These are phyloP conservation scores for Pediacus dermestoides DNA, from an alignment of 2,888 invertebrate species.

Conservation along the genomic window DNA sequence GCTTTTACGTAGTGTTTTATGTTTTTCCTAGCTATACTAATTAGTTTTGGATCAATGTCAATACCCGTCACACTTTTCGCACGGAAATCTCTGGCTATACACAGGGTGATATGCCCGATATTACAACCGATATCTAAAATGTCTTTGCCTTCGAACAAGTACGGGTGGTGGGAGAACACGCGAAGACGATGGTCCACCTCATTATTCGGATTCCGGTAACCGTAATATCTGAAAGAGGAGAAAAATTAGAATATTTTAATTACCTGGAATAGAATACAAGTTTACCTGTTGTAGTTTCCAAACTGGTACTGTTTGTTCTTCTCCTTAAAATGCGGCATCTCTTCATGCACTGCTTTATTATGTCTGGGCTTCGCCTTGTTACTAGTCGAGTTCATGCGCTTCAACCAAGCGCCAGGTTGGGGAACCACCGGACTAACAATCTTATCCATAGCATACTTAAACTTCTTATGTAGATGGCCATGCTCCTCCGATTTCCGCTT, in stretches of 20 bases:
- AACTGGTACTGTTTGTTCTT: slow-evolving; percentile 82
- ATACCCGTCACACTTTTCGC: slow-evolving; percentile 87
- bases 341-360: slow-evolving; percentile 48
- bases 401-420: slow-evolving; percentile 79
- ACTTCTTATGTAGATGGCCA: slow-evolving; percentile 53
- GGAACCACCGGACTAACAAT: slow-evolving; percentile 90
- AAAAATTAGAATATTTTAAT: no score
- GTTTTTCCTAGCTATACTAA: slow-evolving; percentile 71
- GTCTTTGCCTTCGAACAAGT: slow-evolving; percentile 85
- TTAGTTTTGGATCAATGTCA: slow-evolving; percentile 88
- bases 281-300: slow-evolving; percentile 89
- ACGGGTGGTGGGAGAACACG: slow-evolving; percentile 72
- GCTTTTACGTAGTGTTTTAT: slow-evolving; percentile 64
- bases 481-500: slow-evolving; percentile 58
- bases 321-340: slow-evolving; percentile 65
- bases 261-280: no score
- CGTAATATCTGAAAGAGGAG: slow-evolving; percentile 83
- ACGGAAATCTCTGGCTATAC: slow-evolving; percentile 79
- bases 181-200: slow-evolving; percentile 80
- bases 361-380: slow-evolving; percentile 46
- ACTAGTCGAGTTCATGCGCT: slow-evolving; percentile 51
- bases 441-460: slow-evolving; percentile 75
- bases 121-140: slow-evolving; percentile 98
- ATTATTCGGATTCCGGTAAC: slow-evolving; percentile 82
- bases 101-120: slow-evolving; percentile 90